Conservation (phyloP, 2,113 vertebrate species). For the Clarias magur region DNA sequence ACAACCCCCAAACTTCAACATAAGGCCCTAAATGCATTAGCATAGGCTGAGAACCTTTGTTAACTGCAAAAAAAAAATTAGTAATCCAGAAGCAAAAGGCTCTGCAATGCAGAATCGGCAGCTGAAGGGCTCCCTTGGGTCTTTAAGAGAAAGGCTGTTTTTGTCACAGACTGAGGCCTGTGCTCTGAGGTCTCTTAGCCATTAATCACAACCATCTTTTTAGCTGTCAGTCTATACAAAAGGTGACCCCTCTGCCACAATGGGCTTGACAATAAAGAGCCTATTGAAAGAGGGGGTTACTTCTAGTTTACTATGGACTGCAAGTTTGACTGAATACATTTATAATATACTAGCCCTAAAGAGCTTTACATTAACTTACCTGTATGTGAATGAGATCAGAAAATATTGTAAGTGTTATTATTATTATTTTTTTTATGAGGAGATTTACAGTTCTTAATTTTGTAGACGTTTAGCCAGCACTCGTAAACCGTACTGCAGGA, state of each 20-base stretch:
- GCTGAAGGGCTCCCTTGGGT: conserved; percentile 68
- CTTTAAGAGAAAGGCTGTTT: conserved; percentile 55
- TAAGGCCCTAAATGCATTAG: conserved; percentile 58
- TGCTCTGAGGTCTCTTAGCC: conserved; percentile 77
- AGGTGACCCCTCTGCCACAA: conserved; percentile 77
- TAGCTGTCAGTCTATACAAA: conserved; percentile 83
- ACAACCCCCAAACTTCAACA: conserved; percentile 59
- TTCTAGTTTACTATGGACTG: conserved; percentile 69
- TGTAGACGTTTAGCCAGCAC: not conserved
- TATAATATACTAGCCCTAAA: conserved; percentile 71
- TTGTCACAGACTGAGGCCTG: conserved; percentile 62
- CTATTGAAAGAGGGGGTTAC: conserved; percentile 53
- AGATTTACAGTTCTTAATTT: conserved; percentile 25
- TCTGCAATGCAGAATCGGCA: conserved; percentile 63
- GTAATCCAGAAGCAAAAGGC: conserved; percentile 59
- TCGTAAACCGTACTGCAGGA: not conserved
- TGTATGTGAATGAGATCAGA: not conserved
- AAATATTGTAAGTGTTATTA: not conserved
- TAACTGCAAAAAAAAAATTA: conserved; percentile 65
- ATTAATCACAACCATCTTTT: conserved; percentile 87
- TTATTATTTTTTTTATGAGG: not conserved
- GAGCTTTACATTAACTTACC: conserved; percentile 52
- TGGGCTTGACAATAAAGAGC: conserved; percentile 67
- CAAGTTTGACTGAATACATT: conserved; percentile 51
- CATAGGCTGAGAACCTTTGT: conserved; percentile 61